phyloP scores from a whole-genome alignment of 2,797 vertebrate genomes.

The Brachymystax lenok region DNA sequence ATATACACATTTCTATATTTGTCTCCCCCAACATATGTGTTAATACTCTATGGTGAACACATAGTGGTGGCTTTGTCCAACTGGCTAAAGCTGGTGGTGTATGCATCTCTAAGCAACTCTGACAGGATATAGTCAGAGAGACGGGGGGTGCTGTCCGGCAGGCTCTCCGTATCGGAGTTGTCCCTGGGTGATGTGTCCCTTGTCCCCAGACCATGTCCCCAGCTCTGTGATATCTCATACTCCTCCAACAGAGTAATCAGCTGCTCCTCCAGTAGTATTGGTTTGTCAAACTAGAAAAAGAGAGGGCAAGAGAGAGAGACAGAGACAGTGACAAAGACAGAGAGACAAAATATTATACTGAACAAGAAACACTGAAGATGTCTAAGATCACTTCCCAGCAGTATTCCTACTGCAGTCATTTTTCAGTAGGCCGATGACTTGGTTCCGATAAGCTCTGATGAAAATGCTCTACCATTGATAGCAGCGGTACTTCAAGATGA shows the following conservation, averaged over 20 bases:
- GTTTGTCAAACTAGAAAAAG: conserved; percentile 69
- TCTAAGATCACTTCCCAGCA: not conserved
- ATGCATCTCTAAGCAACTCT: conserved; percentile 61
- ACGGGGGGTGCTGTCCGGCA: conserved; percentile 43
- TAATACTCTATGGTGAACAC: not conserved
- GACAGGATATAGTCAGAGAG: conserved; percentile 59
- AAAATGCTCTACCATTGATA: conserved; percentile 39
- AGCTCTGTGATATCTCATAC: conserved; percentile 72
- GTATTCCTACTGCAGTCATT: conserved; percentile 7
- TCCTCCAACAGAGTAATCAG: conserved; percentile 82
- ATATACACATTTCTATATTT: not conserved
- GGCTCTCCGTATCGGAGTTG: conserved; percentile 32
- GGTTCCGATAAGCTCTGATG: conserved; percentile 7
- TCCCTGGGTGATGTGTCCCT: conserved; percentile 35
- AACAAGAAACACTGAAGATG: not conserved
- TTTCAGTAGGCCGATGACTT: not conserved
- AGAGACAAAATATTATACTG: conserved; percentile 18
- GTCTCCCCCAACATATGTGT: not conserved
- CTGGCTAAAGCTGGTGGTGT: conserved; percentile 33
- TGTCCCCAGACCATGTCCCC: conserved; percentile 45
- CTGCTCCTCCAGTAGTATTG: conserved; percentile 77
- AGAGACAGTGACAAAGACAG: not conserved
- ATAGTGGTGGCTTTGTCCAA: not conserved
- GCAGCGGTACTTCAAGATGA: conserved; percentile 48
- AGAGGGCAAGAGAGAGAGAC: not conserved